These are phyloP conservation scores for Nesospiza acunhae DNA, from an alignment of 2,113 vertebrate genomes.

Conservation along the genomic window DNA sequence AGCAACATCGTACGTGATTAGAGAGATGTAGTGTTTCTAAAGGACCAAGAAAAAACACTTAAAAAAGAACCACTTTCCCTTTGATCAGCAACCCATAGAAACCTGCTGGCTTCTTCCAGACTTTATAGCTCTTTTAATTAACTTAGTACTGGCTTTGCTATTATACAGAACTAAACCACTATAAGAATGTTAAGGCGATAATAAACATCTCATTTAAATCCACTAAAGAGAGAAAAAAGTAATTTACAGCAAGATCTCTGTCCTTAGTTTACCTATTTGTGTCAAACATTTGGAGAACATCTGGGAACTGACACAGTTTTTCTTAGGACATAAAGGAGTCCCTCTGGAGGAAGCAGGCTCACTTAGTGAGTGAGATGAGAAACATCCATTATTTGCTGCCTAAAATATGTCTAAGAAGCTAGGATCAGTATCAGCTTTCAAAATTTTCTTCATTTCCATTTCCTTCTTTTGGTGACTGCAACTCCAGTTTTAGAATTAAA, in stretches of 20 bases:
- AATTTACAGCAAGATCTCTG: slow-evolving; percentile 31
- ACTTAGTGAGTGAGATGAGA: not conserved
- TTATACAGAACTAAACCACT: slow-evolving; percentile 62
- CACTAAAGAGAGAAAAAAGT: slow-evolving; percentile 45
- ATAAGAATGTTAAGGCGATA: slow-evolving; percentile 51
- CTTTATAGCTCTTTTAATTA: slow-evolving; percentile 73
- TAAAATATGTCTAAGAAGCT: not conserved
- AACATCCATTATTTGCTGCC: not conserved
- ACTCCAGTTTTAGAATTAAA: not conserved
- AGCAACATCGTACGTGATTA: slow-evolving; percentile 12
- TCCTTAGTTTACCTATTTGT: slow-evolving; percentile 53
- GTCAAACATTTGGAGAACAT: slow-evolving; percentile 24
- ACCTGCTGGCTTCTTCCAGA: slow-evolving; percentile 69
- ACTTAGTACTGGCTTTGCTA: slow-evolving; percentile 66
- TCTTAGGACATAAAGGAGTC: not conserved
- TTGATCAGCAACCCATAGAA: slow-evolving; percentile 64
- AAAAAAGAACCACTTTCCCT: slow-evolving; percentile 55
- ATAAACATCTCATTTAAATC: slow-evolving; percentile 64
- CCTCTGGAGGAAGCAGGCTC: not conserved
- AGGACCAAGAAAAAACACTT: slow-evolving; percentile 29
- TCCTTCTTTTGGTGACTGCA: not conserved
- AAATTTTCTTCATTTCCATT: not conserved
- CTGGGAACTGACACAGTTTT: slow-evolving; percentile 51
- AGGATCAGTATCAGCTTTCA: not conserved
- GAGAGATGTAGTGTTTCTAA: slow-evolving; percentile 22